Conservation (phyloP, 2,888 invertebrate species). For the Brenthis daphne region DNA sequence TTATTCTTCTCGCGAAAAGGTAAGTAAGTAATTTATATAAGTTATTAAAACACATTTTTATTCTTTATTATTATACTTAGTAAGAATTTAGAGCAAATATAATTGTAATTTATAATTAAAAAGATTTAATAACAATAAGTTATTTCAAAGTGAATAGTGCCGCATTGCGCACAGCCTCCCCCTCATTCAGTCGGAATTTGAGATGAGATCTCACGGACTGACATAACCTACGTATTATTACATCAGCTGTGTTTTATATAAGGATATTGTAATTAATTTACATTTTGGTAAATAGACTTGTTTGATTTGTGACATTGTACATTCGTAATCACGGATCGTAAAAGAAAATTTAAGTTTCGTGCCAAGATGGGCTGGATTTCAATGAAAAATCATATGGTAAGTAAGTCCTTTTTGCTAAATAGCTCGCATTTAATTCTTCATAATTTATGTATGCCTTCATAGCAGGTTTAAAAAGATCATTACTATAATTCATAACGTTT, state of each 20-base stretch:
- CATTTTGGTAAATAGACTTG: background rate
- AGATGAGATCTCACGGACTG: slow-evolving; percentile 68
- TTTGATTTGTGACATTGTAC: slow-evolving; percentile 5
- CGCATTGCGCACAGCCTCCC: slow-evolving; percentile 82
- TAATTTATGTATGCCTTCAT: no score
- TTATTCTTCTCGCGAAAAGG: background rate
- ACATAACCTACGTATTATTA: slow-evolving; percentile 64
- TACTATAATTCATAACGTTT: no score
- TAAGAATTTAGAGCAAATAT: background rate
- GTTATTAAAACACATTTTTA: background rate
- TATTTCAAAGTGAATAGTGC: slow-evolving; percentile 57
- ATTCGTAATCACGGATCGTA: slow-evolving; percentile 59
- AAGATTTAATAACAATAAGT: slow-evolving; percentile 33
- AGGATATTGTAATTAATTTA: slow-evolving; percentile 1
- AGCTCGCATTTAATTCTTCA: no score
- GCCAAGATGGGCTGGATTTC: slow-evolving; percentile 79
- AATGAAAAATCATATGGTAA: slow-evolving; percentile 80
- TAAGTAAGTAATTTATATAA: background rate
- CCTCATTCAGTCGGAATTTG: slow-evolving; percentile 67
- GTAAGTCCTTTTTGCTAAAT: slow-evolving; percentile 50
- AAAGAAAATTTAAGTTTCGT: slow-evolving; percentile 63
- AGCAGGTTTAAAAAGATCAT: no score
- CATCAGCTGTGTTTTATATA: slow-evolving; percentile 28
- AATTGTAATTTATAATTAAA: background rate
- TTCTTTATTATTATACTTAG: background rate